These are phyloP conservation scores for Origma solitaria DNA, from an alignment of 2,113 vertebrate species.

Conservation along the genomic window DNA sequence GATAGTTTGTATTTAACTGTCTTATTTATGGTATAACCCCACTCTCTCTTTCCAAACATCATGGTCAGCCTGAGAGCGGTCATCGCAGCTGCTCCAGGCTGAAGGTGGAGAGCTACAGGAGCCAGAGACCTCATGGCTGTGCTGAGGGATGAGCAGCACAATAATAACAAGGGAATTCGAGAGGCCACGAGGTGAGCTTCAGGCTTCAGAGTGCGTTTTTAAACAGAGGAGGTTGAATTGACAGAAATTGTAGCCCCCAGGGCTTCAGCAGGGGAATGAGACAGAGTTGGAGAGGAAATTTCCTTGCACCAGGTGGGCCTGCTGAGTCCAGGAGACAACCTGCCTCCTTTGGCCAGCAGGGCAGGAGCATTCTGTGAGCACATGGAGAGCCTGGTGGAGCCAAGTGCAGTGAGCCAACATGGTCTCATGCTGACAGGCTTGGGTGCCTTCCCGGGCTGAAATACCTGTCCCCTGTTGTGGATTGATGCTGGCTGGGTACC, in stretches of 20 bases:
- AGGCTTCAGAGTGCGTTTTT: not conserved
- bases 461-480: not conserved
- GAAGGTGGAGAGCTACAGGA: not conserved
- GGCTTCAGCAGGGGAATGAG: not conserved
- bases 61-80: fast-evolving
- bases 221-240: not conserved
- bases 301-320: not conserved
- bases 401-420: not conserved
- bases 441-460: fast-evolving
- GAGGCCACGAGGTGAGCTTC: not conserved
- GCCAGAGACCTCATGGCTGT: not conserved
- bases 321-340: fast-evolving
- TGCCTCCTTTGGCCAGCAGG: not conserved
- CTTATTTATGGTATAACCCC: not conserved
- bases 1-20: not conserved
- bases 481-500: no score
- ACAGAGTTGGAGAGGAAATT: not conserved
- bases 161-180: not conserved
- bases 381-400: not conserved
- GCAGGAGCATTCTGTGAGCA: not conserved
- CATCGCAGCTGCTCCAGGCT: not conserved
- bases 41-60: not conserved
- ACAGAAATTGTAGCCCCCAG: not conserved
- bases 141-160: not conserved
- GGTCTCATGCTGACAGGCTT: not conserved